phyloP scores from a whole-genome alignment of 1,140 invertebrate genomes.

The Phocides pigmalion region DNA sequence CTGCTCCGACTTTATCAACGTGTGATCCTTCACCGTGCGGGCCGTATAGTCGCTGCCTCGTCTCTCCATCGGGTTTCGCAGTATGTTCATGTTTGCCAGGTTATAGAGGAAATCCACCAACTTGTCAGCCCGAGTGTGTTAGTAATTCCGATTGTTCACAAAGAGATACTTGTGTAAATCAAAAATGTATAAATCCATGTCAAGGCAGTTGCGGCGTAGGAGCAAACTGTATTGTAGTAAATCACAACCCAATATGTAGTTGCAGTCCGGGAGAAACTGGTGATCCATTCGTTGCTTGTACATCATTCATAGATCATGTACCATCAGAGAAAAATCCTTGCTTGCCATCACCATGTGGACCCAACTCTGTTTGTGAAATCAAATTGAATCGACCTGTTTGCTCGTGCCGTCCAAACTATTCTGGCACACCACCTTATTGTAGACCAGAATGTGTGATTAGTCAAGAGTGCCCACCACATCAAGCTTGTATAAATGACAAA shows the following conservation, averaged over 20 bases:
- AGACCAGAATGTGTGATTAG: constrained; percentile 90
- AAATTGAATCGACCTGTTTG: constrained; percentile 91
- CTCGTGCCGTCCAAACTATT: constrained; percentile 90
- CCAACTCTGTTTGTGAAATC: constrained; percentile 93
- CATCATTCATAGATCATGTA: constrained; percentile 74
- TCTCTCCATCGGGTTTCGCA: constrained; percentile 88
- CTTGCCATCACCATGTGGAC: constrained; percentile 91
- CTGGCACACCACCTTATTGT: constrained; percentile 89
- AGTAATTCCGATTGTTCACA: constrained; percentile 91
- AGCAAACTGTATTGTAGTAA: constrained; percentile 90
- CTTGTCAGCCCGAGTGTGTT: constrained; percentile 92
- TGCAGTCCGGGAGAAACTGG: constrained; percentile 90
- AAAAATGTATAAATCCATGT: constrained; percentile 91
- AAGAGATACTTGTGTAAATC: constrained; percentile 90
- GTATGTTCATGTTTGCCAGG: constrained; percentile 92
- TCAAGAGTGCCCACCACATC: constrained; percentile 89
- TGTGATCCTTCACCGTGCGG: constrained; percentile 92
- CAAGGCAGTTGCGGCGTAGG: constrained; percentile 90
- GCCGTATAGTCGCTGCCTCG: constrained; percentile 90
- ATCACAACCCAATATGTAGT: constrained; percentile 93
- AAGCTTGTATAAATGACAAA: constrained; percentile 92
- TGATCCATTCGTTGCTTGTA: constrained; percentile 92
- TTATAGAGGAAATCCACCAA: constrained; percentile 90
- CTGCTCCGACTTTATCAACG: constrained; percentile 80
- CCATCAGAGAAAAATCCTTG: constrained; percentile 87